Evolutionary conservation across 2,888 invertebrate species (phyloP).

Genomic region (Julus scanicus): DNA sequence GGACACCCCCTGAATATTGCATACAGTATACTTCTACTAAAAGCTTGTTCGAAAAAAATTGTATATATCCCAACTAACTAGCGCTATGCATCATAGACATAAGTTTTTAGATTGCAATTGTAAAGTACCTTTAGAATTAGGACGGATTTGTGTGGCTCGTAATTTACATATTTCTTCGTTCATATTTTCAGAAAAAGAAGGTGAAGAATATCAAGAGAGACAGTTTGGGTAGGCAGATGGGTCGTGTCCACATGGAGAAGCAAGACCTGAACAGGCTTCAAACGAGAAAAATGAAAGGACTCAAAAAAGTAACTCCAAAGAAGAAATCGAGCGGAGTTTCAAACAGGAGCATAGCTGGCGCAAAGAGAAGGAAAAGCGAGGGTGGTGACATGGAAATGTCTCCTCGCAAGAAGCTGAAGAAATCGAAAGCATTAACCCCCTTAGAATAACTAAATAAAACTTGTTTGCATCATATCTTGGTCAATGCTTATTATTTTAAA

Average conservation of each 20-base stretch:
- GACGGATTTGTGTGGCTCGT: not conserved
- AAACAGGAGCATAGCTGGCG: not conserved
- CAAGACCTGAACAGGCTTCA: constrained; percentile 87
- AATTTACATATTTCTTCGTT: constrained; percentile 12
- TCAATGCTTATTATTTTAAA: not conserved
- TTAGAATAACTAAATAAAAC: not conserved
- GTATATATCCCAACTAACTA: too few species aligned
- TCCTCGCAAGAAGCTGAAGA: constrained; percentile 7
- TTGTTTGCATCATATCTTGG: not conserved
- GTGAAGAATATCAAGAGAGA: constrained; percentile 93
- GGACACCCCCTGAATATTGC: too few species aligned
- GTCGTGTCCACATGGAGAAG: constrained; percentile 91
- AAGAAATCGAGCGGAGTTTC: not conserved
- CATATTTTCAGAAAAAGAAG: constrained; percentile 73
- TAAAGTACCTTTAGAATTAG: too few species aligned
- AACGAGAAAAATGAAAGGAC: constrained; percentile 90
- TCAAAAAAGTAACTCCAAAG: constrained; percentile 72
- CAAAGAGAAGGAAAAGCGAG: not conserved
- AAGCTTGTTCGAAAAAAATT: too few species aligned
- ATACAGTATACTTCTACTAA: too few species aligned
- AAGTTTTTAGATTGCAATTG: too few species aligned
- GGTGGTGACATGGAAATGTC: not conserved
- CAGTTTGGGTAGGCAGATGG: constrained; percentile 87
- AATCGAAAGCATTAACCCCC: not conserved
- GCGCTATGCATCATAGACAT: too few species aligned